These are phyloP conservation scores for Xenopus petersii DNA, from an alignment of 2,797 vertebrate species.

Conservation along the genomic window DNA sequence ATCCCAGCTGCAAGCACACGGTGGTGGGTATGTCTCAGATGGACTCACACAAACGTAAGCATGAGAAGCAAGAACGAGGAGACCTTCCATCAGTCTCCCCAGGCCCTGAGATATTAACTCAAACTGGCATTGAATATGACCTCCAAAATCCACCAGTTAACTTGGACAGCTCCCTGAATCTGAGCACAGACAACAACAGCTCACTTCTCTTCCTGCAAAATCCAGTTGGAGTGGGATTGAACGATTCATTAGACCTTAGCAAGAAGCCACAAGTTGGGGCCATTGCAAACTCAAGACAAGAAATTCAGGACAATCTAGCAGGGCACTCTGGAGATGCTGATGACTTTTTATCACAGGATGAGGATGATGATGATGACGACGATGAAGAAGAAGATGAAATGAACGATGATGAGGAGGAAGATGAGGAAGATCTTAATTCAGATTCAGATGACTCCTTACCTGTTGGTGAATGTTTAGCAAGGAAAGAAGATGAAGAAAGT, in stretches of 20 bases:
- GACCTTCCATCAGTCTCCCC: conserved; percentile 83
- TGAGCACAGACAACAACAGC: conserved; percentile 79
- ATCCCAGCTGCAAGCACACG: conserved; percentile 96
- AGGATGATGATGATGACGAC: conserved; percentile 69
- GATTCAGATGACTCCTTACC: conserved; percentile 93
- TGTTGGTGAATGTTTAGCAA: conserved; percentile 66
- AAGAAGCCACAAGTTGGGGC: conserved; percentile 70
- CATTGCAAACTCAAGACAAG: conserved; percentile 1
- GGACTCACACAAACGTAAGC: conserved; percentile 98
- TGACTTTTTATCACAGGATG: conserved; percentile 84
- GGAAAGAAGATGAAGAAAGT: conserved; percentile 76
- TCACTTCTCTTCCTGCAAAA: conserved; percentile 93
- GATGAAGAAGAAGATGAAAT: conserved; percentile 59
- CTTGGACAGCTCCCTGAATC: conserved; percentile 86
- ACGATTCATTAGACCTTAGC: conserved; percentile 86
- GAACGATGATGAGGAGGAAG: conserved; percentile 54
- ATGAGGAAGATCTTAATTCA: conserved; percentile 83
- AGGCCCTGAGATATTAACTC: conserved; percentile 69
- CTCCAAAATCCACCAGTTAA: conserved; percentile 71
- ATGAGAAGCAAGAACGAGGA: conserved; percentile 96
- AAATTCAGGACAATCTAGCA: background rate
- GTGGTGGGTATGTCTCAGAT: conserved; percentile 99
- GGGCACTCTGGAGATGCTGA: conserved; percentile 63
- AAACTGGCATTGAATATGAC: conserved; percentile 68
- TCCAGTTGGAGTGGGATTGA: conserved; percentile 69